Percentiles rank a stretch among this genome's conserved stretches.
Evolutionary conservation across 2,888 invertebrate species (phyloP).

Genomic region (Aphodius sticticus): DNA sequence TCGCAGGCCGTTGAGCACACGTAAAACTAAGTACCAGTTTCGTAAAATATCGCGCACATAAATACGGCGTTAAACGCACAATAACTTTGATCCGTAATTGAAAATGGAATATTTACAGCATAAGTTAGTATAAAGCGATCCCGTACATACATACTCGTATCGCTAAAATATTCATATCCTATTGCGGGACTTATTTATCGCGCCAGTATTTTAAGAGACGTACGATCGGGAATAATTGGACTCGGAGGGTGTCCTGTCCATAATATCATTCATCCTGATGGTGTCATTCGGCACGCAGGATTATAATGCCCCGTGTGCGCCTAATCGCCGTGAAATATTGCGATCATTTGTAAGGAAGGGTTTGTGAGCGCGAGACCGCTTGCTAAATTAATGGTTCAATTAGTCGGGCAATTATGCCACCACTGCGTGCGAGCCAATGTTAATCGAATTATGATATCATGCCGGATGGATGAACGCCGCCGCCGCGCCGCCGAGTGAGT

Average conservation of each 20-base stretch:
- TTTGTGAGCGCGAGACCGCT: slow-evolving; percentile 45
- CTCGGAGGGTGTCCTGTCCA: slow-evolving; percentile 50
- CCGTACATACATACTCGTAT: slow-evolving; percentile 24
- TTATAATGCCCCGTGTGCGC: slow-evolving; percentile 46
- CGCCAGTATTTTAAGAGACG: slow-evolving; percentile 39
- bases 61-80: slow-evolving; percentile 29
- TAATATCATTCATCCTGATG: slow-evolving; percentile 51
- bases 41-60: slow-evolving; percentile 32
- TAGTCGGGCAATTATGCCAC: slow-evolving; percentile 54
- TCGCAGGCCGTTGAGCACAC: background rate
- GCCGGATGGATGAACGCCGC: slow-evolving; percentile 6
- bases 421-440: slow-evolving; percentile 24
- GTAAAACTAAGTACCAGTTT: background rate
- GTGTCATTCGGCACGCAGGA: slow-evolving; percentile 44
- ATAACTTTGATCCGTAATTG: slow-evolving; percentile 37
- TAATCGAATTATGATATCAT: slow-evolving; percentile 55
- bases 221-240: slow-evolving; percentile 46
- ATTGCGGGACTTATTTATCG: slow-evolving; percentile 41
- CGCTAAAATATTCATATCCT: slow-evolving; percentile 37
- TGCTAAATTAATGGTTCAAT: slow-evolving; percentile 57
- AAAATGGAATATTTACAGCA: slow-evolving; percentile 37
- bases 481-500: background rate
- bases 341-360: slow-evolving; percentile 51
- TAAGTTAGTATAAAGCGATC: slow-evolving; percentile 32
- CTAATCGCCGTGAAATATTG: slow-evolving; percentile 53